Conservation (phyloP, 2,797 vertebrate genomes). For the Sebastolobus alascanus region DNA sequence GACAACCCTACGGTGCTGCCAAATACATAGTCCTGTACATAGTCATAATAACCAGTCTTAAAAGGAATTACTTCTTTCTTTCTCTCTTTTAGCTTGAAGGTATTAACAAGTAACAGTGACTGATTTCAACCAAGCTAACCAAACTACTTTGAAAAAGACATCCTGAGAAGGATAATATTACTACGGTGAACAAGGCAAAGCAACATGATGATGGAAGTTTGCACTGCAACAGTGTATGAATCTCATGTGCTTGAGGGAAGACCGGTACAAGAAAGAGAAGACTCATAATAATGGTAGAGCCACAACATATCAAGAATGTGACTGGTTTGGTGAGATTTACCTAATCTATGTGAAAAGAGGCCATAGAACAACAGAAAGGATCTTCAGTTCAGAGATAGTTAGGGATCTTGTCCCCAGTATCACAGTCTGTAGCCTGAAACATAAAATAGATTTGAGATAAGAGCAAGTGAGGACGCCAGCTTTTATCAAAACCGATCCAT, state of each 20-base stretch:
- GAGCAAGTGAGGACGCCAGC: background rate
- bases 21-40: background rate
- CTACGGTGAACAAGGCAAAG: background rate
- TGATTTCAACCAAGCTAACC: background rate
- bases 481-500: constrained; percentile 49
- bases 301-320: background rate
- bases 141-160: too few relatives aligned
- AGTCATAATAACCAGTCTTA: background rate
- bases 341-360: background rate
- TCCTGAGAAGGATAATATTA: too few relatives aligned
- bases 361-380: constrained; percentile 2
- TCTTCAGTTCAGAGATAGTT: constrained; percentile 5
- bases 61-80: background rate
- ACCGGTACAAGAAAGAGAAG: background rate
- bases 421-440: constrained; percentile 2
- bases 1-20: too few relatives aligned
- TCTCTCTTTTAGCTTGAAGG: background rate
- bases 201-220: background rate
- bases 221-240: background rate
- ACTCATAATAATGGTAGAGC: background rate
- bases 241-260: background rate
- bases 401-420: background rate
- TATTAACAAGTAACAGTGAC: background rate
- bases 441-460: constrained; percentile 2
- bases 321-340: background rate